Conservation (phyloP, 2,797 vertebrate species). For the Gallinago stenura region DNA sequence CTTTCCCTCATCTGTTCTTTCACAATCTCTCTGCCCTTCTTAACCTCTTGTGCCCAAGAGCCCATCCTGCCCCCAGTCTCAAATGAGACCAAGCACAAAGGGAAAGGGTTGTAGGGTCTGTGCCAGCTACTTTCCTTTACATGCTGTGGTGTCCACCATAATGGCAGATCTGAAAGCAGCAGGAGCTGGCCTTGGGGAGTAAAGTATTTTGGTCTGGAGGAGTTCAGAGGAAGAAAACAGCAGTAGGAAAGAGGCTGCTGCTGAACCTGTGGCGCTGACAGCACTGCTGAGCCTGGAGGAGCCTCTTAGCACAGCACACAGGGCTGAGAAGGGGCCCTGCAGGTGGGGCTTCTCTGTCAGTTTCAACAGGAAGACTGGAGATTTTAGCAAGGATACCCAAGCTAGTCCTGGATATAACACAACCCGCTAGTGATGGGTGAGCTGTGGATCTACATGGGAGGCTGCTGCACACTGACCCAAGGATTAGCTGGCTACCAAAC, state of each 20-base stretch:
- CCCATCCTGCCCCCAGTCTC: not conserved
- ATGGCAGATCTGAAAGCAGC: not conserved
- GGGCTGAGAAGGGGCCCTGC: rapidly evolving
- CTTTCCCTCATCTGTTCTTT: not conserved
- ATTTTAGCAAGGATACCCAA: not conserved
- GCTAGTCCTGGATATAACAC: not conserved
- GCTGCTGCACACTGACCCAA: too few species aligned
- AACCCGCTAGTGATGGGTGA: not conserved
- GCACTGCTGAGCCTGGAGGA: not conserved
- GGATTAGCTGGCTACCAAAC: not conserved
- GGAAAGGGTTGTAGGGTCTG: not conserved
- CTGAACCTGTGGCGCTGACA: not conserved
- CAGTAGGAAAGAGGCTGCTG: not conserved
- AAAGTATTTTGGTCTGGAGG: not conserved
- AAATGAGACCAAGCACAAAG: not conserved
- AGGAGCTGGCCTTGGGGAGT: rapidly evolving
- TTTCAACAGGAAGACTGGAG: not conserved
- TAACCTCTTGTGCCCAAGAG: not conserved
- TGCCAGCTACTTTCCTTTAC: not conserved
- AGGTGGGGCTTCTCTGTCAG: not conserved
- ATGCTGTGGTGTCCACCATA: too few species aligned
- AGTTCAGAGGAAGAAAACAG: not conserved
- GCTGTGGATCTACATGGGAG: not conserved
- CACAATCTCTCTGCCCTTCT: not conserved
- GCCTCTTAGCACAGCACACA: not conserved